These are phyloP conservation scores for Lytechinus variegatus DNA, from an alignment of 35 echinoderm and acorn worm species.

Conservation along the genomic window DNA sequence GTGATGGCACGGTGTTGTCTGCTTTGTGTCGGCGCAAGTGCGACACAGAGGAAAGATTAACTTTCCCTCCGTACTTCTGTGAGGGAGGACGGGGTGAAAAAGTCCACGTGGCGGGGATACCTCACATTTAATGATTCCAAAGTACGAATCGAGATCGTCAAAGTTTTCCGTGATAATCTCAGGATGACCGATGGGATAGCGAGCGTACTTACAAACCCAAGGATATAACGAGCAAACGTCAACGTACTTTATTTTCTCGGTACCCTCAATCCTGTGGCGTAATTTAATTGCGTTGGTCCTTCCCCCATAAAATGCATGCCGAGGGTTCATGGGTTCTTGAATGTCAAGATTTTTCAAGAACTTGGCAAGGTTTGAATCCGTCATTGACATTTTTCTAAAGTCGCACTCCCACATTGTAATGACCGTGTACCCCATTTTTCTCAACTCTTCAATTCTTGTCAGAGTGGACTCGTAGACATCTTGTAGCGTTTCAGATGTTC, in stretches of 20 bases:
- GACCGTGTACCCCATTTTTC: background rate
- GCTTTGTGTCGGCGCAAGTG: slow-evolving; percentile 32
- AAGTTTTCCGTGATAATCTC: background rate
- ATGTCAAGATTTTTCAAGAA: background rate
- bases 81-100: slow-evolving; percentile 56
- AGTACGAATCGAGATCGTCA: slow-evolving; percentile 23
- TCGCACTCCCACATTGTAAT: slow-evolving; percentile 63
- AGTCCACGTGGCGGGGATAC: slow-evolving; percentile 43
- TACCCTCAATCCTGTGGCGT: slow-evolving; percentile 15
- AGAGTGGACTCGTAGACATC: slow-evolving; percentile 30
- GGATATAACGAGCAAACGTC: slow-evolving; percentile 71
- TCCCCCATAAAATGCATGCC: slow-evolving; percentile 72
- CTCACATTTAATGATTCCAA: slow-evolving; percentile 62
- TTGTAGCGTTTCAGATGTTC: background rate
- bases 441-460: background rate
- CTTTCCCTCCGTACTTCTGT: background rate
- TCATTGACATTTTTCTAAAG: too few relatives aligned
- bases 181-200: slow-evolving; percentile 14
- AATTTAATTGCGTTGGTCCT: slow-evolving; percentile 67
- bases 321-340: background rate
- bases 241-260: slow-evolving; percentile 63
- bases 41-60: slow-evolving; percentile 58
- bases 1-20: background rate
- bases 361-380: too few relatives aligned
- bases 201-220: background rate